phyloP scores from a whole-genome alignment of 92 coral and sea anemone species.

The Micromussa lordhowensis region DNA sequence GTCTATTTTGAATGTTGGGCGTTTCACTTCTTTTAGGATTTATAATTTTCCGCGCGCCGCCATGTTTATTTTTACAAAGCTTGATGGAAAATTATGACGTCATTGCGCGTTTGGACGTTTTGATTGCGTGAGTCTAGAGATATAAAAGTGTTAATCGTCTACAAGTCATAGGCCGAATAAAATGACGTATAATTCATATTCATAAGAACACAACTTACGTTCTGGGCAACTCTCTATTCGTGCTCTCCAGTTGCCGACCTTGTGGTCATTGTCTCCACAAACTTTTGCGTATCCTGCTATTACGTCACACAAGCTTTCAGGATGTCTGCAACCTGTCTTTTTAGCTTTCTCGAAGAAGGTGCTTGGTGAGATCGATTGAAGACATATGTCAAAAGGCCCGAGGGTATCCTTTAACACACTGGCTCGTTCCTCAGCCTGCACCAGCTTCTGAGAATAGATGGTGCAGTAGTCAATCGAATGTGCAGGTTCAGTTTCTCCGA shows the following conservation, averaged over 20 bases:
- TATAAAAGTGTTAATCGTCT: too few relatives aligned
- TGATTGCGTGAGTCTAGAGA: too few relatives aligned
- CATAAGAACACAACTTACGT: constrained; percentile 55
- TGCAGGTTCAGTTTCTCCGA: constrained; percentile 61
- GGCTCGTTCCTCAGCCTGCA: constrained; percentile 51
- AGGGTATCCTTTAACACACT: constrained; percentile 45
- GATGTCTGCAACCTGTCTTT: constrained; percentile 73
- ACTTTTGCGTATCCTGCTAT: constrained; percentile 76
- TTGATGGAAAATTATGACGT: too few relatives aligned
- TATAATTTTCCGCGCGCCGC: too few relatives aligned
- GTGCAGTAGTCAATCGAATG: constrained; percentile 61
- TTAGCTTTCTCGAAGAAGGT: constrained; percentile 15
- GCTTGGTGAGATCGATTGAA: constrained; percentile 1
- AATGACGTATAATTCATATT: too few relatives aligned
- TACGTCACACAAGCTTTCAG: constrained; percentile 66
- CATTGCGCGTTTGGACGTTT: too few relatives aligned
- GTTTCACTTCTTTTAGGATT: too few relatives aligned
- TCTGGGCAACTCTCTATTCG: constrained; percentile 44
- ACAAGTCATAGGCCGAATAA: too few relatives aligned
- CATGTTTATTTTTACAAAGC: too few relatives aligned
- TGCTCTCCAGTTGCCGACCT: constrained; percentile 67
- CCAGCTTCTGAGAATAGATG: constrained; percentile 40
- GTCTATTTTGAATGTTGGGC: too few relatives aligned
- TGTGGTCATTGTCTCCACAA: constrained; percentile 83
- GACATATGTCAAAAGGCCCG: constrained; percentile 79